A percentile compares a stretch with the other conserved stretches of the same genome.
These are phyloP conservation scores for Nettapus auritus DNA, from an alignment of 2,113 vertebrate genomes.

Conservation along the genomic window DNA sequence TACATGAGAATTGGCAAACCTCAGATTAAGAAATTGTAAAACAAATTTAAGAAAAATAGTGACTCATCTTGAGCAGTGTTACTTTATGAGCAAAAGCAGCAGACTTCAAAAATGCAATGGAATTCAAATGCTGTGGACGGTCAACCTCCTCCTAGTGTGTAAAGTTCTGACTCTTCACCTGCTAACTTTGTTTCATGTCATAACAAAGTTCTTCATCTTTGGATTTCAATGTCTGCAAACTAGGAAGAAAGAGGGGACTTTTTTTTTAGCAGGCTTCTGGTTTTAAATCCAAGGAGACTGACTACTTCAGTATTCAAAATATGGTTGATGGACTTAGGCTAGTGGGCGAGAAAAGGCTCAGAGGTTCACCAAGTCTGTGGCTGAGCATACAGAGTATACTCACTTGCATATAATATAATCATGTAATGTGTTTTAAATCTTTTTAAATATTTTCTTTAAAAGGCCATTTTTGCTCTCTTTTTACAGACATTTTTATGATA, in stretches of 20 bases:
- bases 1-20: neutral
- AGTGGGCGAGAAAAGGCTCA: neutral
- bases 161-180: neutral
- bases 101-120: neutral
- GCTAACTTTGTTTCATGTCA: neutral
- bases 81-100: neutral
- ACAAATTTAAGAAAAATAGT: neutral
- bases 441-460: neutral
- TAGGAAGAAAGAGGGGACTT: neutral
- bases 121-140: neutral
- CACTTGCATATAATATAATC: neutral
- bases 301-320: neutral
- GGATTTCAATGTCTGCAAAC: neutral
- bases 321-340: neutral
- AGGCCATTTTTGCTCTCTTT: constrained; percentile 24
- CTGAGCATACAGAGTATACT: neutral
- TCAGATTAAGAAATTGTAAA: neutral
- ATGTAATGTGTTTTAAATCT: neutral
- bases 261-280: neutral
- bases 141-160: neutral
- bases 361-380: neutral
- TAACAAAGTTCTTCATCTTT: neutral
- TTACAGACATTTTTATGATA: constrained; percentile 93
- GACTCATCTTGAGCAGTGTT: neutral
- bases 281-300: neutral